Evolutionary conservation across 2,797 vertebrate genomes (phyloP), one percentile per base, ranked within the genome.

Genomic region (Natrix natrix): DNA sequence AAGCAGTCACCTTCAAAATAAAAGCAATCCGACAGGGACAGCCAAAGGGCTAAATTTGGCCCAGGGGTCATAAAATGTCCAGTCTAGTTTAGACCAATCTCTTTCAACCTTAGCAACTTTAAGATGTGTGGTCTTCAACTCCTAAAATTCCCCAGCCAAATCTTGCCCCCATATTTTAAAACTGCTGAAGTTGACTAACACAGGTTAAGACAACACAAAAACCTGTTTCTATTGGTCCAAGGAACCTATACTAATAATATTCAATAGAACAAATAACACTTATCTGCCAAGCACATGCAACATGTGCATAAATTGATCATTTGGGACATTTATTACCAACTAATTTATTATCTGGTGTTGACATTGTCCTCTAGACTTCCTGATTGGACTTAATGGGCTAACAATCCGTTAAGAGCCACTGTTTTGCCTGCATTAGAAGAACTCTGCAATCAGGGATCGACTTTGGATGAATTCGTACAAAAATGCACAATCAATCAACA

Each of bases 381-480:
- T 91, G 86, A 61, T 78, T 56, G 16, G 63, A 59, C 63, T 90
- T 90, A 55, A 87, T 92, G 56, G 87, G 55, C 88, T 89, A 88
- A 87, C 90, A 61, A 88, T 91, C 24, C 89, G 66, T 74, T 90
- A 88, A 92, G 56, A 52, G 86, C 37, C 86, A 59, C 86, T 59
- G n/a, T 88, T 93, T 88, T 48, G 87, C n/a, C 78, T 78, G 48
- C 63, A 59, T 86, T 89, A 91, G 59, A 83, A 89, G 89, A 91
- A 57, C 37, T 89, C 52, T 69, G 28, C 74, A 94, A 91, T 59
- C 48, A 10, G 28, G 37, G 37, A 92, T 86, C 66, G n/a, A 92
- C 37, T 92, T 22, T 78, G 88, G 86, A 20, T 83, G 57, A 28
- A 56, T 57, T 89, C 52, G 32, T 86, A 63, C 26, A 63, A 48